Evolutionary conservation across 2,888 invertebrate species (phyloP), one percentile per base, ranked within the genome.

Genomic region (Belgica antarctica): DNA sequence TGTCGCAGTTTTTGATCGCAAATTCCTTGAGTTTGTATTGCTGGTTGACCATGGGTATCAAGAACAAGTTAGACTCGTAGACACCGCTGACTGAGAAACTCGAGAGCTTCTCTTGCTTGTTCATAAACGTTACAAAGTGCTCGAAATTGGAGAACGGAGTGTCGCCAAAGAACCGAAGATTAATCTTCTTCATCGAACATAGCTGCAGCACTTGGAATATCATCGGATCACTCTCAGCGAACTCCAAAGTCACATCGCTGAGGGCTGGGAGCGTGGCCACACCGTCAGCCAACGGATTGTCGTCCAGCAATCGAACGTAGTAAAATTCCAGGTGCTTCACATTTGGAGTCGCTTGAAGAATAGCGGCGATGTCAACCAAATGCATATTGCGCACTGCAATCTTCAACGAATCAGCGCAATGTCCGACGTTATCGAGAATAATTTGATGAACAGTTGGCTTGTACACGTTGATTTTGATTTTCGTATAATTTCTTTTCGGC

Each of bases 21-120:
- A 66, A 66, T 3, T 66, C 65, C 19, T 15, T 28, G 17, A 66
- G 46, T 1, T 25, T 25, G 17, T n/a, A n/a, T 41, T 22, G 22
- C 27, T 47, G 24, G 24, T 12, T 25, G 1, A 19, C 25, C 1
- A 66, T 24, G n/a, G 15, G n/a, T 25, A 17, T 10, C n/a, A 4
- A 27, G 27, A 66, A 25, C 8, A 66, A 47, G 36, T 46, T 46
- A 0, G 19, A 7, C 28, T 66, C 65, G 25, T 34, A 66, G 19
- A 66, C 2, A 1, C 65, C 65, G 28, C 47, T 47, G 12, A 66
- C 3, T 4, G 19, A 7, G 15, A 66, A 47, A 25, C 27, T 27
- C 10, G 12, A 47, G 3, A 66, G 19, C 10, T 47, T 2, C 8
- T 46, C 47, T 25, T 65, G 65, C 1, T 15, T 3, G 3, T 1